phyloP scores from a whole-genome alignment of 2,113 vertebrate species.

The Gobius niger region DNA sequence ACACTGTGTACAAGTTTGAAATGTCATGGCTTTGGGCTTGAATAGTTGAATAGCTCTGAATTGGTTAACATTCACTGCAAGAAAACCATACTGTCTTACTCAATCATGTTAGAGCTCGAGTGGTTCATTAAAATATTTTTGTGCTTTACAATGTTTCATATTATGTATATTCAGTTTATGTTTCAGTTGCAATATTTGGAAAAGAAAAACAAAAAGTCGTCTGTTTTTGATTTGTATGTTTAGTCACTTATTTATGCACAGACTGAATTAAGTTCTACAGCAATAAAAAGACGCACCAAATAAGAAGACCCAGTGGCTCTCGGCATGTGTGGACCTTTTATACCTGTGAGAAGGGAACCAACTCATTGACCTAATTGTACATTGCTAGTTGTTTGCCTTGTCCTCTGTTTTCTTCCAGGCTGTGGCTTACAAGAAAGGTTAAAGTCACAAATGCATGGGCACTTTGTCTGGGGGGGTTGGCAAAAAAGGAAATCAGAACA shows the following conservation, averaged over 20 bases:
- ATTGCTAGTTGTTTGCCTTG: slow-evolving; percentile 74
- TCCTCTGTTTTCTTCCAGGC: slow-evolving; percentile 82
- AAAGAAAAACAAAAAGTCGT: slow-evolving; percentile 5
- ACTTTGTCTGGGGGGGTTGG: slow-evolving; percentile 88
- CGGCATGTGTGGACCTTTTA: slow-evolving; percentile 37
- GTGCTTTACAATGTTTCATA: slow-evolving; percentile 40
- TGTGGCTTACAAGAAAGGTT: slow-evolving; percentile 99
- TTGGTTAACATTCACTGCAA: slow-evolving; percentile 78
- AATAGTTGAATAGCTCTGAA: slow-evolving; percentile 77
- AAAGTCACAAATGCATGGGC: slow-evolving; percentile 99
- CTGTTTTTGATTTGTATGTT: slow-evolving; percentile 39
- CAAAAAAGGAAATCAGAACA: slow-evolving; percentile 79
- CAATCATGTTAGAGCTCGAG: slow-evolving; percentile 68
- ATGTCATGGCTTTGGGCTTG: slow-evolving; percentile 76
- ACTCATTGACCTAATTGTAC: slow-evolving; percentile 59
- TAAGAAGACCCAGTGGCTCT: slow-evolving; percentile 51
- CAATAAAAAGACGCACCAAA: slow-evolving; percentile 40
- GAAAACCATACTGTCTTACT: slow-evolving; percentile 68
- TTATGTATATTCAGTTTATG: slow-evolving; percentile 32
- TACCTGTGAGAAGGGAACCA: slow-evolving; percentile 43
- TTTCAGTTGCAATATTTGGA: slow-evolving; percentile 21
- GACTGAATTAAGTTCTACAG: slow-evolving; percentile 38
- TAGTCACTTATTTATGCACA: slow-evolving; percentile 48
- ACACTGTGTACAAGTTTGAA: slow-evolving; percentile 72
- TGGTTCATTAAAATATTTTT: slow-evolving; percentile 67